phyloP scores from a whole-genome alignment of 2,888 invertebrate genomes.

The Agrenia bidenticulata region DNA sequence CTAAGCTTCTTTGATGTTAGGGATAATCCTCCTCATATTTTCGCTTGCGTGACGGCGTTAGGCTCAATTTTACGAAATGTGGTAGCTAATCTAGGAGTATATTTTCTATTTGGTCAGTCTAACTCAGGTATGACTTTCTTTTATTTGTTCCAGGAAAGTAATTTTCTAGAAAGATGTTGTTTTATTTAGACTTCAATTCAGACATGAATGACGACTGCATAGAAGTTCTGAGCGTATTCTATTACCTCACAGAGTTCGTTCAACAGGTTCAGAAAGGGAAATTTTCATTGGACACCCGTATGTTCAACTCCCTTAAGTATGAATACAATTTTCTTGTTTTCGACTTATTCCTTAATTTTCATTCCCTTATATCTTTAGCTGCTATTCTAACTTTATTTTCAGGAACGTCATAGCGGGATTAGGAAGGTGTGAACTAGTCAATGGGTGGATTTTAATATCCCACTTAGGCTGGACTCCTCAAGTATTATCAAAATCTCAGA shows the following conservation, averaged over 20 bases:
- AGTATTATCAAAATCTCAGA: conserved; percentile 31
- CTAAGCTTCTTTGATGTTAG: conserved; percentile 47
- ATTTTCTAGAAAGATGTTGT: too few relatives aligned
- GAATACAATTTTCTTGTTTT: conserved; percentile 3
- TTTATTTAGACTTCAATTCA: conserved; percentile 31
- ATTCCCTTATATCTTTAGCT: neutral
- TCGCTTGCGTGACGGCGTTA: conserved; percentile 42
- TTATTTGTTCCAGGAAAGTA: too few relatives aligned
- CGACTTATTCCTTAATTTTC: neutral
- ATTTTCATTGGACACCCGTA: conserved; percentile 27
- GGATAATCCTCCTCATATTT: conserved; percentile 42
- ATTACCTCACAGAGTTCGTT: conserved; percentile 44
- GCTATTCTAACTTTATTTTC: neutral
- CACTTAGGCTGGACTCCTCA: conserved; percentile 51
- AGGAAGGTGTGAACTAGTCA: conserved; percentile 49
- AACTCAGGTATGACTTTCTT: conserved; percentile 29
- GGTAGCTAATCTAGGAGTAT: conserved; percentile 35
- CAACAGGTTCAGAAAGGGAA: conserved; percentile 34
- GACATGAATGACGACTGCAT: conserved; percentile 45
- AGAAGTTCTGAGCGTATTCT: conserved; percentile 42
- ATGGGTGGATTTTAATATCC: conserved; percentile 50
- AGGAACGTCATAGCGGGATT: conserved; percentile 49
- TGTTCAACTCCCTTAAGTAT: conserved; percentile 38
- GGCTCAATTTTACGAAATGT: conserved; percentile 37
- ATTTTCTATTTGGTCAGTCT: conserved; percentile 29